Base-by-base conservation (phyloP, 2,113 vertebrate species). In the Herpetotheres cachinnans region DNA sequence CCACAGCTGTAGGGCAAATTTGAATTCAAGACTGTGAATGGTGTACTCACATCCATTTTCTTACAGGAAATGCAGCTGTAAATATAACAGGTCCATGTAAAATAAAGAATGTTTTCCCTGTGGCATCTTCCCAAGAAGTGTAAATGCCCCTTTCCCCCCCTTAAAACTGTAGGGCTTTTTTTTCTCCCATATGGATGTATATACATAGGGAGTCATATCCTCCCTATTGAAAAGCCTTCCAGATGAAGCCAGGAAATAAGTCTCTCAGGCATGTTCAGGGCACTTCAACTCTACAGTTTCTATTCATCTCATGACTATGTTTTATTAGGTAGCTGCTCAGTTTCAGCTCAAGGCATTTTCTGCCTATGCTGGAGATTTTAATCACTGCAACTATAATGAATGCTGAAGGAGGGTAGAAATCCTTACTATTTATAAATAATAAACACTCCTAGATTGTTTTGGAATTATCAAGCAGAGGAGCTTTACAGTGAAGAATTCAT, bases 31-130 rank as follows among this genome's bases (percentile, higher is more conserved):
- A 67, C 80, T 44, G 5, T 47, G 49, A 92, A 56, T 80, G 80
- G 89, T 77, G 73, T n/a, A 40, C 56, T 40, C 49, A 40, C 50
- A 76, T 81, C 50, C 70, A 65, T 66, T 95, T 71, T 44, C 42
- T 94, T 78, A 38, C 85, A 90, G 91, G 36, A 89, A 92, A 91
- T 73, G 32, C 27, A 95, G 82, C 86, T 93, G 78, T 90, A 90
- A 86, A 91, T 76, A 90, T 10, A 89, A 67, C 44, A 94, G 38
- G 17, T 58, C 82, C 56, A 26, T 29, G 52, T 82, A 83, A 59
- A 76, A 90, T 29, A 89, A 76, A 58, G 25, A 82, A 88, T 25
- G 40, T 18, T 73, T 55, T 81, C n/a, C 44, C 25, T 71, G 32
- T 76, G 72, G 47, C 70, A 42, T 16, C 16, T 72, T 15, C 24